Conservation (phyloP, 2,888 invertebrate genomes). For the Brenthis ino region DNA sequence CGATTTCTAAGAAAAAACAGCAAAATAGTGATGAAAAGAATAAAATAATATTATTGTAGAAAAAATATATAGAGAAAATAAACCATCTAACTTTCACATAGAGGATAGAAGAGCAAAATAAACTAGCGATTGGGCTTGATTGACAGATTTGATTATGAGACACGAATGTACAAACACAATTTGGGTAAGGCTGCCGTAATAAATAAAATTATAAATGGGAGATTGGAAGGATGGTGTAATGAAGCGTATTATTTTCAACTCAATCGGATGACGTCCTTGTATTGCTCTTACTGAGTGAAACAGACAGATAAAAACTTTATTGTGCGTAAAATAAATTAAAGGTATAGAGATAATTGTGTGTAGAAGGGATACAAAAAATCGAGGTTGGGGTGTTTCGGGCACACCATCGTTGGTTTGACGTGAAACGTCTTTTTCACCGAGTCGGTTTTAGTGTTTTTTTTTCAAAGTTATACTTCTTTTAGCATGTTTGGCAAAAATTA, state of each 20-base stretch:
- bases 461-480: too few relatives aligned
- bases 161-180: conserved; percentile 24
- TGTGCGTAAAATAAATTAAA: too few relatives aligned
- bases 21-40: neutral
- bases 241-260: conserved; percentile 5
- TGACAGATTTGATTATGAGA: conserved; percentile 25
- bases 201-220: conserved; percentile 26
- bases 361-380: too few relatives aligned
- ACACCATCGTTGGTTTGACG: too few relatives aligned
- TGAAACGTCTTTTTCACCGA: too few relatives aligned
- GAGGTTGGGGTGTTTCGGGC: too few relatives aligned
- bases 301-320: too few relatives aligned
- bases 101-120: conserved; percentile 18
- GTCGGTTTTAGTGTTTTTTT: too few relatives aligned
- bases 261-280: conserved; percentile 5
- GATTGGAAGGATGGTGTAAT: conserved; percentile 11
- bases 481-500: too few relatives aligned
- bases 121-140: conserved; percentile 17
- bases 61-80: neutral
- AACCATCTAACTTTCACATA: neutral
- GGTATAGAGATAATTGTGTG: too few relatives aligned
- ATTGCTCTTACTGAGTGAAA: neutral
- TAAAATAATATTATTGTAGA: neutral
- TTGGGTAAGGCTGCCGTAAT: conserved; percentile 12
- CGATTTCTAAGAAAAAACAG: neutral